Percentiles rank a stretch among this genome's conserved stretches.
Conservation (phyloP, 2,113 vertebrate genomes). For the Trogon melanurus region DNA sequence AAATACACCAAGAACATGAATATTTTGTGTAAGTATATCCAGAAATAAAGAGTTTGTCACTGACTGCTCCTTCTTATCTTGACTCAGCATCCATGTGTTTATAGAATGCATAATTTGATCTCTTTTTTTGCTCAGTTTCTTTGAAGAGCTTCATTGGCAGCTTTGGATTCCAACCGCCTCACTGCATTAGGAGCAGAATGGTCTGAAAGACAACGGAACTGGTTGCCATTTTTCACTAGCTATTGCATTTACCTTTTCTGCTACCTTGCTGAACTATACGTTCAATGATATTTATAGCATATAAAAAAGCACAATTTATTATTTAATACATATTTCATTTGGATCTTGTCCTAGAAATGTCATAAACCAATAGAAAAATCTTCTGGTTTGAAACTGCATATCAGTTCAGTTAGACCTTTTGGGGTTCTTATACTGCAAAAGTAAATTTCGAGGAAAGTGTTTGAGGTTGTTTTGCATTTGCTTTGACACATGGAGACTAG, state of each 20-base stretch:
- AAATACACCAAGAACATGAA: not conserved
- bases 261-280: not conserved
- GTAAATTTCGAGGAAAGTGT: not conserved
- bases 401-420: not conserved
- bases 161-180: not conserved
- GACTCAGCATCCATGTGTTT: not conserved
- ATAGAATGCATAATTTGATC: not conserved
- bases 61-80: not conserved
- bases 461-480: conserved; percentile 49
- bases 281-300: conserved; percentile 18
- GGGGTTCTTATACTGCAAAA: not conserved
- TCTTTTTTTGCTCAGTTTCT: not conserved
- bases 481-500: not conserved
- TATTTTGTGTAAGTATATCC: not conserved
- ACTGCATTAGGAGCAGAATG: not conserved
- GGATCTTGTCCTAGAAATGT: not conserved
- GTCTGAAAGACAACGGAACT: not conserved
- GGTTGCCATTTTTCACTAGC: not conserved
- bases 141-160: not conserved
- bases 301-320: not conserved
- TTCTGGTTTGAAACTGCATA: not conserved
- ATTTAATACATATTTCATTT: conserved; percentile 7
- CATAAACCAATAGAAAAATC: conserved; percentile 15
- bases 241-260: not conserved
- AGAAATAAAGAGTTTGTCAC: not conserved